Evolutionary conservation across 2,113 vertebrate genomes (phyloP).

Genomic region (Fregetta grallaria): DNA sequence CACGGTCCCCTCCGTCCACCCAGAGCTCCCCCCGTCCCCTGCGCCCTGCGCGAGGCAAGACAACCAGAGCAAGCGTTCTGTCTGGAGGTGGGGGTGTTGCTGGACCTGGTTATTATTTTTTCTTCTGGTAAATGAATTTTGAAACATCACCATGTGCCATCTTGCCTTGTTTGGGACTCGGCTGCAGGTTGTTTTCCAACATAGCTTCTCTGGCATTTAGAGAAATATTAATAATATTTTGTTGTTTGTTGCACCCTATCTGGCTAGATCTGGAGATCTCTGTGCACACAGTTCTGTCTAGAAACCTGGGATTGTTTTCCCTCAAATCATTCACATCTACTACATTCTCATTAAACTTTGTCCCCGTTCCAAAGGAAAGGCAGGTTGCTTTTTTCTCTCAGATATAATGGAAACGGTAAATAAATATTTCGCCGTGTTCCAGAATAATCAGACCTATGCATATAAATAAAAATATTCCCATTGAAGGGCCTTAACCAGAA

Average conservation of each 20-base stretch:
- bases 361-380: not conserved
- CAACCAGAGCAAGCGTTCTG: rapidly evolving
- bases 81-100: rapidly evolving
- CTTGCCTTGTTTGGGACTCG: not conserved
- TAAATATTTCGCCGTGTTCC: rapidly evolving
- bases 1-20: rapidly evolving
- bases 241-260: not conserved
- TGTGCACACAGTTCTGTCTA: not conserved
- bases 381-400: not conserved
- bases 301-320: not conserved
- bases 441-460: not conserved
- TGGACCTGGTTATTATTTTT: rapidly evolving
- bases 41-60: rapidly evolving
- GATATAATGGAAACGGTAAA: not conserved
- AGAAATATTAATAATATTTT: not conserved
- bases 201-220: not conserved
- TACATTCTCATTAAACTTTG: not conserved
- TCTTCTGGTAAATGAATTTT: rapidly evolving
- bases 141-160: rapidly evolving
- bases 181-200: not conserved
- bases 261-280: not conserved
- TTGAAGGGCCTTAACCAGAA: not conserved
- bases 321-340: not conserved
- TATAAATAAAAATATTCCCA: not conserved
- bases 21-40: rapidly evolving